phyloP scores from a whole-genome alignment of 2,888 invertebrate species.

The Spodoptera littoralis region DNA sequence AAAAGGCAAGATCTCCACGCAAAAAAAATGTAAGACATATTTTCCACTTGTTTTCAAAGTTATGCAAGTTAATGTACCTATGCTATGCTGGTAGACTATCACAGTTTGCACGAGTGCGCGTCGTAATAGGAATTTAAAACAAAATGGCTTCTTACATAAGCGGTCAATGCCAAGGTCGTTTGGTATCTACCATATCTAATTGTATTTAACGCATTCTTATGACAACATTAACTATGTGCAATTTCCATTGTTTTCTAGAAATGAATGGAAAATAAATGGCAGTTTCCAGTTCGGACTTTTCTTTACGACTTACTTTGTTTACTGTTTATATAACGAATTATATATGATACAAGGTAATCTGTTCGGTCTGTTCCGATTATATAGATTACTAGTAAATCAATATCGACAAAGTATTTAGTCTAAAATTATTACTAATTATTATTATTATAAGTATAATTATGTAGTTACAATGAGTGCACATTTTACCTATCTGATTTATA shows the following conservation, averaged over 20 bases:
- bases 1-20: too few species aligned
- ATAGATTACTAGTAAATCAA: not conserved
- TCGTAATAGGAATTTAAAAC: slow-evolving; percentile 59
- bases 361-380: not conserved
- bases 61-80: slow-evolving; percentile 7
- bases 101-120: slow-evolving; percentile 40
- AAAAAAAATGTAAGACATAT: too few species aligned
- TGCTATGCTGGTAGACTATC: slow-evolving; percentile 5
- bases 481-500: too few species aligned
- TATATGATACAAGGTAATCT: too few species aligned
- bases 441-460: too few species aligned
- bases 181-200: slow-evolving; percentile 22
- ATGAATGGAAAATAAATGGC: slow-evolving; percentile 31
- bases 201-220: slow-evolving; percentile 34
- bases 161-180: slow-evolving; percentile 67
- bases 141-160: slow-evolving; percentile 51
- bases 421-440: too few species aligned
- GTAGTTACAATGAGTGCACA: too few species aligned
- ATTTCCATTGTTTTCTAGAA: slow-evolving; percentile 39
- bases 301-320: slow-evolving; percentile 1
- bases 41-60: not conserved
- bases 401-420: too few species aligned
- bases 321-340: not conserved
- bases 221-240: slow-evolving; percentile 17
- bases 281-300: slow-evolving; percentile 19